Base-by-base conservation (phyloP, 2,888 invertebrate species). In the Microplitis manilae region DNA sequence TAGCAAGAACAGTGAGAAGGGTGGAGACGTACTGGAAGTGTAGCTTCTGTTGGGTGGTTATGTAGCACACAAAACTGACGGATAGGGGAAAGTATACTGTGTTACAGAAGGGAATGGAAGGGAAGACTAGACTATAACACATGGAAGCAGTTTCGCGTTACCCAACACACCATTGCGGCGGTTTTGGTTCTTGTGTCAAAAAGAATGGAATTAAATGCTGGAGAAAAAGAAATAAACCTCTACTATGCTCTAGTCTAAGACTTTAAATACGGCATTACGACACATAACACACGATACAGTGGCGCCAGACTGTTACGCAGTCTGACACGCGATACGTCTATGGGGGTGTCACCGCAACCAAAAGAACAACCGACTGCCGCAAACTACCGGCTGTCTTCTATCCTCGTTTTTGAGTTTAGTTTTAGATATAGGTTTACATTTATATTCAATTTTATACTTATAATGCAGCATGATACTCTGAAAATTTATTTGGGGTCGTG, bases 291-390 rank as follows among this genome's bases (percentile, higher is more conserved):
- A 87, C 85, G 88, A 87, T 86, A 83, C 84, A 80, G 83, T 86
- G 89, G 89, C 89, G 89, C 89, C 89, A 86, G 83, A 83, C 81
- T 84, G 82, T 83, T 86, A 81, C 86, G 79, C 79, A 62, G 84
- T 77, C 80, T 83, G 89, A 87, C 89, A 89, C 86, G 87, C 86
- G 87, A 89, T 88, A 85, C 85, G 87, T 85, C 84, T 84, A 82
- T 82, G 81, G 81, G 85, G 85, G 86, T 86, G 86, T 86, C 83
- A 85, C 82, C 81, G 79, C 73, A 70, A 69, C 79, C 62, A 72
- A 77, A 68, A 70, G 72, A 74, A 77, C 50, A 73, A 73, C 64
- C 41, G 40, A 5, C 20, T 41, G 64, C 20, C 30, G 64, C 72
- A 9, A 64, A 73, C 30, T 30, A 30, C 73, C 67, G 67, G 65